Percentiles rank a stretch among this genome's conserved stretches.
Evolutionary conservation across 2,888 invertebrate species (phyloP).

Genomic region (Blomia tropicalis): DNA sequence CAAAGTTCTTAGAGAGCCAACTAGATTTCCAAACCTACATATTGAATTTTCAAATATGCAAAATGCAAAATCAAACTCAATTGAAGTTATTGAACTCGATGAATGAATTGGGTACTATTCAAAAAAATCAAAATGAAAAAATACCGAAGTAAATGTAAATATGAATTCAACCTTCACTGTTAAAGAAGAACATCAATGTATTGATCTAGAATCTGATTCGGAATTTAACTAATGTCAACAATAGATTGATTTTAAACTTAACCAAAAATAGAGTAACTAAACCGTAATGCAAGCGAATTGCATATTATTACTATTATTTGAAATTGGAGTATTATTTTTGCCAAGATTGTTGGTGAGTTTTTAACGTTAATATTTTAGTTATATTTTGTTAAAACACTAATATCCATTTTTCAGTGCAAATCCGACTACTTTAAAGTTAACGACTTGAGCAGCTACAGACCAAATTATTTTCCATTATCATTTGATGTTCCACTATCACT

Average conservation of each 20-base stretch:
- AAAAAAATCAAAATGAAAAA: too few relatives aligned
- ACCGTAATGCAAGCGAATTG: slow-evolving; percentile 43
- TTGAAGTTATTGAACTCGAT: too few relatives aligned
- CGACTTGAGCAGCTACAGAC: background rate
- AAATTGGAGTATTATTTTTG: slow-evolving; percentile 72
- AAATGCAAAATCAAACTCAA: too few relatives aligned
- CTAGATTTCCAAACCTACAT: background rate
- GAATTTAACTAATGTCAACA: background rate
- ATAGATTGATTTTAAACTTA: background rate
- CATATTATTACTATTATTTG: slow-evolving; percentile 68
- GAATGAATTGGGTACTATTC: too few relatives aligned
- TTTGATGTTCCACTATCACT: slow-evolving; percentile 28
- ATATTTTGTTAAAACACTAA: background rate
- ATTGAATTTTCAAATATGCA: background rate
- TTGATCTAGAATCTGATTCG: background rate
- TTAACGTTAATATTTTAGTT: background rate
- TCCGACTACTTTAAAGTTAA: slow-evolving; percentile 9
- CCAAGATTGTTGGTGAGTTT: slow-evolving; percentile 60
- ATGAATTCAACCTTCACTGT: background rate
- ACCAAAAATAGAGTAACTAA: background rate
- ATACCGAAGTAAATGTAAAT: background rate
- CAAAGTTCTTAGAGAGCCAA: too few relatives aligned
- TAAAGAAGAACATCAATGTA: background rate
- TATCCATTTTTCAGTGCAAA: background rate
- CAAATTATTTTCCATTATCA: slow-evolving; percentile 27